phyloP scores from a whole-genome alignment of 1,140 invertebrate genomes.

The Augochlora pura region DNA sequence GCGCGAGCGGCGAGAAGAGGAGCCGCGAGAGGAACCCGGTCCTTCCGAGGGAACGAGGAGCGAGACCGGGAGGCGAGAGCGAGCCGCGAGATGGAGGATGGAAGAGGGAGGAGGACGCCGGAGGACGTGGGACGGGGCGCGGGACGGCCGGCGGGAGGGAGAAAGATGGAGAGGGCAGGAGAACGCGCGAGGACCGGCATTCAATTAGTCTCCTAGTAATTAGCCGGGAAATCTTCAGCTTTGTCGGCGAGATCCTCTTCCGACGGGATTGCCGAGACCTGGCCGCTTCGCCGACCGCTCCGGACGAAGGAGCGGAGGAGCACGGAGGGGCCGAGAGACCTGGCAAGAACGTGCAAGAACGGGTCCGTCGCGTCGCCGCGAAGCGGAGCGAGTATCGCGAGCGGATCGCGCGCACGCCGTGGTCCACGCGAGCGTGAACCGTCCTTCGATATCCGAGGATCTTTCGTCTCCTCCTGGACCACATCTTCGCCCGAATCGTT shows the following conservation, averaged over 20 bases:
- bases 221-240: slow-evolving; percentile 80
- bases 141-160: slow-evolving; percentile 27
- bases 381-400: too few species aligned
- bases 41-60: too few species aligned
- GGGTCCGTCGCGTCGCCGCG: not conserved
- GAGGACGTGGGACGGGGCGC: not conserved
- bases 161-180: slow-evolving; percentile 39
- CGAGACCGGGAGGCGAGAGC: too few species aligned
- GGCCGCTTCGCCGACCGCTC: slow-evolving; percentile 19
- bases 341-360: not conserved
- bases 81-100: too few species aligned
- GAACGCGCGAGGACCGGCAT: slow-evolving; percentile 72
- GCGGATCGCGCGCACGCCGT: slow-evolving; percentile 20
- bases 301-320: not conserved
- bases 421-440: slow-evolving; percentile 8
- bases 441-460: too few species aligned
- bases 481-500: too few species aligned
- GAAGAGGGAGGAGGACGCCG: not conserved
- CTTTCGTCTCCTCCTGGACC: too few species aligned
- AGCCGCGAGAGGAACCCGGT: too few species aligned
- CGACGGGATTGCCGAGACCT: slow-evolving; percentile 68
- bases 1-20: too few species aligned
- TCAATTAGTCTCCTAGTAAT: slow-evolving; percentile 81
- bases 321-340: not conserved
- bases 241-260: slow-evolving; percentile 77